Evolutionary conservation across 2,888 invertebrate genomes (phyloP), one percentile per base, ranked within the genome.

Genomic region (Bhutanitis thaidina): DNA sequence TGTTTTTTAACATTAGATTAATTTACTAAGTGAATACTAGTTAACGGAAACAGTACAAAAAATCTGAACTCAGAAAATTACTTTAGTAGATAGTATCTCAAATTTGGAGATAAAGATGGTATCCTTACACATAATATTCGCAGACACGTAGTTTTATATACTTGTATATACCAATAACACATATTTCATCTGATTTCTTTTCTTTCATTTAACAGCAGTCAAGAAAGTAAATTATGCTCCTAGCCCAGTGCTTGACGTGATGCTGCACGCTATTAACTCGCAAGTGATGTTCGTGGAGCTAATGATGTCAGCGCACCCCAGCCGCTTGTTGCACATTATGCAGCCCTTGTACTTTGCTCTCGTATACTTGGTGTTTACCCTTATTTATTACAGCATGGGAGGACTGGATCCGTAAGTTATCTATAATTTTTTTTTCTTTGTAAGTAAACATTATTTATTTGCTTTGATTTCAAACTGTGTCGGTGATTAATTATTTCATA

Each of bases 271-370:
- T n/a, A 90, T 92, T 62, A 96, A 96, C 83, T 93, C 94, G 9
- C 68, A 93, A 32, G 90, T 94, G 68, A 94, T 95, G 92, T 70
- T 95, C 39, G 71, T 94, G 40, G 96, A 96, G 83, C 81, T 96
- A 64, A 89, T 92, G 50, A 82, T 94, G 55, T 93, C 94, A 1
- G 92, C 92, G 16, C 93, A 95, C 69, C 96, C 96, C 30, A 91
- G 95, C 56, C 91, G 93, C 0, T 69, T 88, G 37, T 62, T 85
- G 37, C 89, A 91, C 62, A 84, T 91, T 64, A 91, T 93, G 90
- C 94, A 94, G 86, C 93, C 94, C n/a, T 83, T 94, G 16, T 86
- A 92, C 57, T 93, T 95, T 77, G 93, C 93, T 8, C 71, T 91
- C 13, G 81, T 90, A 10, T 96, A 96, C 75, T 88, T 93, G 50